Conservation (phyloP, 2,113 vertebrate species). For the Atrichornis clamosus region DNA sequence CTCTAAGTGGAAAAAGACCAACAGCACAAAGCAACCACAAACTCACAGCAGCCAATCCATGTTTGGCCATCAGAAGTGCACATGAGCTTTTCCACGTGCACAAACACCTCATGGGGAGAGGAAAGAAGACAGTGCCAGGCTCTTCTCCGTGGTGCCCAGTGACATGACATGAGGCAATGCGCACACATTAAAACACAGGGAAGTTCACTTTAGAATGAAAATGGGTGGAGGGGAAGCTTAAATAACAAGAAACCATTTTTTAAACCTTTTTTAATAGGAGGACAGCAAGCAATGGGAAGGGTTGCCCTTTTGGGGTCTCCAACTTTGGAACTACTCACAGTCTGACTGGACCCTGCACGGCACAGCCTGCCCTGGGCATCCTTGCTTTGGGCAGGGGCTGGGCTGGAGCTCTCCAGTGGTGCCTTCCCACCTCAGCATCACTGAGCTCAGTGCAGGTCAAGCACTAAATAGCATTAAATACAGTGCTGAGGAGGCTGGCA, state of each 20-base stretch:
- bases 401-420: not conserved
- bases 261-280: rapidly evolving
- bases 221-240: rapidly evolving
- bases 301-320: not conserved
- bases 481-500: not conserved
- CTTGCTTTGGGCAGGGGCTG: not conserved
- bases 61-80: not conserved
- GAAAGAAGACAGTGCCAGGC: not conserved
- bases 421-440: not conserved
- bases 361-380: not conserved
- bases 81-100: not conserved
- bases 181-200: not conserved
- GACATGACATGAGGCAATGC: not conserved
- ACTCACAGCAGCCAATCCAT: not conserved
- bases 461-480: not conserved
- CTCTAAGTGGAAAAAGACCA: not conserved
- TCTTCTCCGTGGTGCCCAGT: not conserved
- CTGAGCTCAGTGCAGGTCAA: not conserved
- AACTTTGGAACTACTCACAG: not conserved
- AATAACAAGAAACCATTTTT: not conserved
- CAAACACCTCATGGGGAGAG: not conserved
- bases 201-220: not conserved
- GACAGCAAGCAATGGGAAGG: not conserved
- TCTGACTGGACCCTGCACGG: not conserved
- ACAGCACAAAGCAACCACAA: not conserved